A percentile compares a stretch with the other conserved stretches of the same genome.
phyloP scores from a whole-genome alignment of 2,888 invertebrate species.

The Luperina testacea region DNA sequence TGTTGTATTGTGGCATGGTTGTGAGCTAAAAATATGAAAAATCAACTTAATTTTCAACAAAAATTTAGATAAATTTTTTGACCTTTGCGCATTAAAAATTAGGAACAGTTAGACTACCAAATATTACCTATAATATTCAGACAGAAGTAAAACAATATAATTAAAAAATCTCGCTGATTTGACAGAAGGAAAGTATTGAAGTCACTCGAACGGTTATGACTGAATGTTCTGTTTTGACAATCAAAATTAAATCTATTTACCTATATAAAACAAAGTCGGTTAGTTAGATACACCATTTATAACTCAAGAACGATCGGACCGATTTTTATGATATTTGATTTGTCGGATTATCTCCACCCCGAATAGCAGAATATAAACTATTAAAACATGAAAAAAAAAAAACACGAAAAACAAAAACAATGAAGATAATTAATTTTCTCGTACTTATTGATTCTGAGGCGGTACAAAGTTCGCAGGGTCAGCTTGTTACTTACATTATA shows the following conservation, averaged over 20 bases:
- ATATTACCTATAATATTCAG: too few relatives aligned
- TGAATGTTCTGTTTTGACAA: background rate
- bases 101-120: background rate
- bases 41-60: background rate
- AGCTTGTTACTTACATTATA: background rate
- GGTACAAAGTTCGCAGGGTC: too few relatives aligned
- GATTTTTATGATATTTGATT: too few relatives aligned
- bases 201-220: background rate
- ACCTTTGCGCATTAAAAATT: background rate
- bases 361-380: too few relatives aligned
- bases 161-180: background rate
- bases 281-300: too few relatives aligned
- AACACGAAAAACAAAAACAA: too few relatives aligned
- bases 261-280: too few relatives aligned
- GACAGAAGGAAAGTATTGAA: background rate
- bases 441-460: too few relatives aligned
- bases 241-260: background rate
- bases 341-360: too few relatives aligned
- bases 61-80: background rate
- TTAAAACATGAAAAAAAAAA: too few relatives aligned
- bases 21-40: background rate
- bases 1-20: background rate
- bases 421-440: too few relatives aligned
- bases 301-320: too few relatives aligned
- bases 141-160: background rate